These are phyloP conservation scores for Toxotes chatareus DNA, from an alignment of 2,113 vertebrate genomes.

Conservation along the genomic window DNA sequence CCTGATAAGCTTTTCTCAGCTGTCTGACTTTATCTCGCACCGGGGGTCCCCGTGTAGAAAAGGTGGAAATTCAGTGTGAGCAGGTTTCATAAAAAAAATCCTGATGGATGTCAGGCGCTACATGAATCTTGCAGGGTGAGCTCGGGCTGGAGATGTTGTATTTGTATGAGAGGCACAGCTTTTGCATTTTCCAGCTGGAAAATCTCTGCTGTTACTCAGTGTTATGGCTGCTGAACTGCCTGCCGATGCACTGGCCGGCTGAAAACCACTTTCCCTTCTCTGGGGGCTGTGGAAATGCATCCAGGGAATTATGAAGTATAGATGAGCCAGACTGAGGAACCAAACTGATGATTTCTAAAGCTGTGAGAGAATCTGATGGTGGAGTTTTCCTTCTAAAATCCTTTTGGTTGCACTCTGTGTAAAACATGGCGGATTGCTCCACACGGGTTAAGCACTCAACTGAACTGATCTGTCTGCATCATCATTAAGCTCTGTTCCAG, in stretches of 20 bases:
- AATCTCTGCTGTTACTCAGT: background rate
- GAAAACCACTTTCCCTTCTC: background rate
- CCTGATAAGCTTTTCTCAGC: background rate
- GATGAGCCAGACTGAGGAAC: background rate
- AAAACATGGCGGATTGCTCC: background rate
- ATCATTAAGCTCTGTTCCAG: background rate
- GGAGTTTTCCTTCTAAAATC: background rate
- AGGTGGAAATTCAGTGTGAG: background rate
- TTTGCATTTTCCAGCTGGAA: background rate
- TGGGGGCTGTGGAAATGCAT: background rate
- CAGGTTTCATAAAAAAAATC: background rate
- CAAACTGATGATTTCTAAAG: background rate
- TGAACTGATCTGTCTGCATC: slow-evolving; percentile 1
- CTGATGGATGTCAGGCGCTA: background rate
- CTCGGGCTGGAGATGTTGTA: background rate
- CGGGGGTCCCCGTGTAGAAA: background rate
- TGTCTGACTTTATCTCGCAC: slow-evolving; percentile 5
- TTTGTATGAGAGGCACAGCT: no score
- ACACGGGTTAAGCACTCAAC: background rate
- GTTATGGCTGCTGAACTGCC: no score
- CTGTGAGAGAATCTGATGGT: background rate
- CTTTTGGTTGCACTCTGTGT: background rate
- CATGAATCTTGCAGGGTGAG: background rate
- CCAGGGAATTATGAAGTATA: background rate
- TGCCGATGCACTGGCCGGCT: background rate